Percentiles rank a stretch among this genome's conserved stretches.
Evolutionary conservation across 2,797 vertebrate species (phyloP).

Genomic region (Acomys russatus): DNA sequence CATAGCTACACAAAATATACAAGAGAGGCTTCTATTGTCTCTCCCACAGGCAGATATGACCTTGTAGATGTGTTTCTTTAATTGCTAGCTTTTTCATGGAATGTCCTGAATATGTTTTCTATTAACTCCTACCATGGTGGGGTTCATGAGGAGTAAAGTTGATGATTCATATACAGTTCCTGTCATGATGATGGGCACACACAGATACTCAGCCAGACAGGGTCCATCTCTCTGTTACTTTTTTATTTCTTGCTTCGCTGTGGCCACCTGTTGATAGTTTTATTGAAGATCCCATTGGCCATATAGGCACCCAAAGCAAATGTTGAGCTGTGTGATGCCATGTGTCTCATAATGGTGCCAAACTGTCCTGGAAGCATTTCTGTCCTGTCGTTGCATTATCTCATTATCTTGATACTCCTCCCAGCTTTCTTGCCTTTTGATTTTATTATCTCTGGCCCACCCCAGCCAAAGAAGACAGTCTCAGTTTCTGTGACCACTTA

Average conservation of each 20-base stretch:
- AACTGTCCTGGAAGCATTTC: neutral
- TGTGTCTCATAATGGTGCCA: neutral
- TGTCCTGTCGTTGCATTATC: neutral
- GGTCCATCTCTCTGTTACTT: neutral
- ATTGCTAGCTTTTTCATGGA: conserved; percentile 8
- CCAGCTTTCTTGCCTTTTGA: neutral
- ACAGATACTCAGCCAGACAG: neutral
- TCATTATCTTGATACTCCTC: neutral
- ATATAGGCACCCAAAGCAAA: neutral
- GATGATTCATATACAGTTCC: neutral
- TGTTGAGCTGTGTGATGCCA: neutral
- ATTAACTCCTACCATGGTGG: neutral
- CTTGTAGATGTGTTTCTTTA: conserved; percentile 55
- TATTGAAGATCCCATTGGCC: neutral
- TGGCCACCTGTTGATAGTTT: neutral
- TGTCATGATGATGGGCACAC: neutral
- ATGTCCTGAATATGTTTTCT: conserved; percentile 45
- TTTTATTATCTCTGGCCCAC: neutral
- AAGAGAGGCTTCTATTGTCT: conserved; percentile 57
- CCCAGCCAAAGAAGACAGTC: neutral
- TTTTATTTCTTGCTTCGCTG: neutral
- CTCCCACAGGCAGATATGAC: conserved; percentile 41
- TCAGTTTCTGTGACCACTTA: conserved; percentile 24
- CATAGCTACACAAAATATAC: conserved; percentile 76
- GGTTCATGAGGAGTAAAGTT: conserved; percentile 47